Evolutionary conservation across 2,113 vertebrate genomes (phyloP), one percentile per base, ranked within the genome.

Genomic region (Marmota flaviventris): DNA sequence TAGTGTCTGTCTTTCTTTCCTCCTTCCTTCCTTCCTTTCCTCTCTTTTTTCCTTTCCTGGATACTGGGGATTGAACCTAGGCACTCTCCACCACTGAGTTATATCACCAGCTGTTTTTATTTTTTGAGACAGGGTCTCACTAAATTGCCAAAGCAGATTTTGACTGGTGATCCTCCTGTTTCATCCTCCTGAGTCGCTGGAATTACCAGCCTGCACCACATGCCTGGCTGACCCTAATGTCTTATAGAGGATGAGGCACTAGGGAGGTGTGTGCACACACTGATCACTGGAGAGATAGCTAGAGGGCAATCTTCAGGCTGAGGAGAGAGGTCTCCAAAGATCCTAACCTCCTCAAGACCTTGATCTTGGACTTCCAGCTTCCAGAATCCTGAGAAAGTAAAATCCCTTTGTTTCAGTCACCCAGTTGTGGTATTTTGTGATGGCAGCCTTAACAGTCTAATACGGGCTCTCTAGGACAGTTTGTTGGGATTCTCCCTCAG

Each of bases 381-480:
- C 37, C 56, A 79, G 45, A 89, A 67, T 7, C n/a, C 63, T 58
- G 65, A 79, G 78, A 79, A 91, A n/a, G 84, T 8, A 34, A 32
- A 75, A 9, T 34, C 51, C 29, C 67, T 16, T 51, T n/a, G 4
- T 51, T 56, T 45, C 10, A 14, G 51, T 18, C 58, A 34, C 29
- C 18, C 8, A 1, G 27, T 4, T n/a, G 32, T 9, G 73, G 10
- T 37, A 27, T 76, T 70, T 51, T 51, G 56, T 51, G 27, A 67
- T 0, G 17, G 92, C 45, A n/a, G 72, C 67, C 37, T 8, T 0
- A 22, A n/a, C 10, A 37, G 27, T 32, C 39, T 0, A 10, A 65
- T 58, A 25, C 0, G 27, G 45, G 45, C 56, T 79, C 29, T 42
- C 18, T 0, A 45, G 75, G 0, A 2, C 25, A 4, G 27, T 29